Percentiles rank a stretch among this genome's conserved stretches.
phyloP scores from a whole-genome alignment of 2,113 vertebrate species.

The Petromus typicus region DNA sequence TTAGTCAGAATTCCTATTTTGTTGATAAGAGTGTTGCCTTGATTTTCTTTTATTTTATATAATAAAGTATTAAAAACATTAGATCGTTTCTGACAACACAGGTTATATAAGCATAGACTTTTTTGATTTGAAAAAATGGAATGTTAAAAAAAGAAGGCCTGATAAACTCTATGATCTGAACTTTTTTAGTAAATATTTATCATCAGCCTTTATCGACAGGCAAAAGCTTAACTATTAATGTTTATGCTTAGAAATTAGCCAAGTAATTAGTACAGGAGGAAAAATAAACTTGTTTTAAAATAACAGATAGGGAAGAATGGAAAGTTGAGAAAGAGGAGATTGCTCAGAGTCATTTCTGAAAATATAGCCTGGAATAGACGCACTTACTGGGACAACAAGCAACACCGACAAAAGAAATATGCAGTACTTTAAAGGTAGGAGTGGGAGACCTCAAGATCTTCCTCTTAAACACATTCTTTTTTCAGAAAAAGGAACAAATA shows the following conservation, averaged over 20 bases:
- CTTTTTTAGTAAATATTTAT: slow-evolving; percentile 19
- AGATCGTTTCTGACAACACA: slow-evolving; percentile 42
- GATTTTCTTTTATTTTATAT: neutral
- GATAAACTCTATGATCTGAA: neutral
- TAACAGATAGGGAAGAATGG: neutral
- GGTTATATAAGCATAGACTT: neutral
- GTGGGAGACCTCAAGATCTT: neutral
- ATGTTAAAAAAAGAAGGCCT: neutral
- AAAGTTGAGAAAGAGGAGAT: neutral
- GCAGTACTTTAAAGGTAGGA: neutral
- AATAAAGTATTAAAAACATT: slow-evolving; percentile 43
- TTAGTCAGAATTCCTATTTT: slow-evolving; percentile 59
- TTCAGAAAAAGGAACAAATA: neutral
- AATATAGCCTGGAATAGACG: fast-evolving
- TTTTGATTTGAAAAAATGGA: neutral
- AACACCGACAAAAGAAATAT: fast-evolving
- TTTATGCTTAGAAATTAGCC: neutral
- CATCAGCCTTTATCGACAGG: neutral
- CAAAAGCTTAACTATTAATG: neutral
- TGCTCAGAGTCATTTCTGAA: neutral
- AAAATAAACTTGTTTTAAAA: neutral
- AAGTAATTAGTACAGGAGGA: neutral
- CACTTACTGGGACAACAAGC: fast-evolving
- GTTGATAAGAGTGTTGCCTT: slow-evolving; percentile 24
- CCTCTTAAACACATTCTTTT: fast-evolving